Conservation (phyloP, 2,113 vertebrate species). For the Pardalotus punctatus region DNA sequence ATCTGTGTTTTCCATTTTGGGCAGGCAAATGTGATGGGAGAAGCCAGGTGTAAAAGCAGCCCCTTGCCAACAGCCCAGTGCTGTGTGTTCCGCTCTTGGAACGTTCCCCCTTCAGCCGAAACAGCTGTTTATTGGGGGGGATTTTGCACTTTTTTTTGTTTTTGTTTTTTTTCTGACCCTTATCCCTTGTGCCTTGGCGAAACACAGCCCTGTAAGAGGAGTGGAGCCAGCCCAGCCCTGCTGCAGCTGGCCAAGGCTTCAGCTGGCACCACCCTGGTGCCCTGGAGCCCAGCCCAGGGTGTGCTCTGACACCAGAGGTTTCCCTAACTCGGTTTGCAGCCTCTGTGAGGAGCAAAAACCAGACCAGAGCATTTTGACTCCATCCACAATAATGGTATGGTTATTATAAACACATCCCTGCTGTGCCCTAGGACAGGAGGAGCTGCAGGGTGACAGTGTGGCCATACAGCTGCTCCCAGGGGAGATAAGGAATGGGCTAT, state of each 20-base stretch:
- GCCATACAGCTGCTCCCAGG: neutral
- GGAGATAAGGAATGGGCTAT: neutral
- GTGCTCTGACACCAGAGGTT: neutral
- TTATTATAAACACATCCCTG: neutral
- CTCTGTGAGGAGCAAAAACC: neutral
- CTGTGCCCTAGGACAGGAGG: neutral
- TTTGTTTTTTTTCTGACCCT: neutral
- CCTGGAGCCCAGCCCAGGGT: neutral
- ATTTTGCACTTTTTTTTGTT: neutral
- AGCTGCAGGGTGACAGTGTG: neutral
- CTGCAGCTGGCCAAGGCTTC: accelerated
- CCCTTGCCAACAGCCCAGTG: accelerated
- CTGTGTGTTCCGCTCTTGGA: neutral
- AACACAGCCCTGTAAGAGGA: neutral
- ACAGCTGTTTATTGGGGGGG: neutral
- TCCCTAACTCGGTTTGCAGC: neutral
- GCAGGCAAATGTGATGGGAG: neutral
- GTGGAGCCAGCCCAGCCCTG: neutral
- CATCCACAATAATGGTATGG: neutral
- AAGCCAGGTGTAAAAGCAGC: neutral
- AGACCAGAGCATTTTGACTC: neutral
- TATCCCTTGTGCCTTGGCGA: neutral
- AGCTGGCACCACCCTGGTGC: neutral
- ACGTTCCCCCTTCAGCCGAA: neutral
- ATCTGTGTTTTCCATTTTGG: neutral